Percentiles rank a stretch among this genome's conserved stretches.
phyloP scores from a whole-genome alignment of 2,888 invertebrate genomes.

The Tridacna gigas region DNA sequence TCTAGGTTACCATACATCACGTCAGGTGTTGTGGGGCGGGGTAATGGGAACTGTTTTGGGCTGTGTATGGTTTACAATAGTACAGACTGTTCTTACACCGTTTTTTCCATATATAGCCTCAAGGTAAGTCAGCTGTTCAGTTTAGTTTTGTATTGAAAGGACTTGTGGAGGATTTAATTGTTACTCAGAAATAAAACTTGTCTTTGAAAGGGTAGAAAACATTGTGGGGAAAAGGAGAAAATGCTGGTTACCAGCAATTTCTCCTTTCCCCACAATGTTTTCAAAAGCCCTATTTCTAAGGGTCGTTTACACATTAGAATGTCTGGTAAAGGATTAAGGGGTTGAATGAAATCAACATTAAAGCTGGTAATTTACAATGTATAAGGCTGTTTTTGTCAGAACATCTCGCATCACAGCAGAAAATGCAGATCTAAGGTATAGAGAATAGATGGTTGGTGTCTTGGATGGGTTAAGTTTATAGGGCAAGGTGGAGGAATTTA shows the following conservation, averaged over 20 bases:
- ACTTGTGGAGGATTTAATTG: no score
- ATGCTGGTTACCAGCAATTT: neutral
- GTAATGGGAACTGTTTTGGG: conserved; percentile 91
- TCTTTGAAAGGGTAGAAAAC: neutral
- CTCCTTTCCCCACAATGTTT: neutral
- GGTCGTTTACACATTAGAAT: no score
- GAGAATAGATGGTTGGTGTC: no score
- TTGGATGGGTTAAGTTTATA: no score
- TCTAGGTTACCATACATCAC: conserved; percentile 93
- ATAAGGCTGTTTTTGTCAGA: no score
- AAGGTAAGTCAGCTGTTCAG: conserved; percentile 88
- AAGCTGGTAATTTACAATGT: no score
- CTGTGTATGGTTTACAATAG: conserved; percentile 92
- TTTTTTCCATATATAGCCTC: conserved; percentile 93
- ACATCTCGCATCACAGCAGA: no score
- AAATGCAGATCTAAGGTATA: no score
- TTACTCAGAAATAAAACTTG: no score
- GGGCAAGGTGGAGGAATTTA: no score
- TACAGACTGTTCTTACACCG: conserved; percentile 92
- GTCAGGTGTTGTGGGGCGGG: conserved; percentile 93
- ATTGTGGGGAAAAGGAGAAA: neutral
- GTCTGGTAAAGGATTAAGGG: no score
- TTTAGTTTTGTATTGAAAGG: neutral
- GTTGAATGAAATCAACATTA: no score
- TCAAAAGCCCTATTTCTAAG: neutral